A percentile compares a stretch with the other conserved stretches of the same genome.
phyloP scores from a whole-genome alignment of 2,113 vertebrate genomes.

The Catharus bicknelli region DNA sequence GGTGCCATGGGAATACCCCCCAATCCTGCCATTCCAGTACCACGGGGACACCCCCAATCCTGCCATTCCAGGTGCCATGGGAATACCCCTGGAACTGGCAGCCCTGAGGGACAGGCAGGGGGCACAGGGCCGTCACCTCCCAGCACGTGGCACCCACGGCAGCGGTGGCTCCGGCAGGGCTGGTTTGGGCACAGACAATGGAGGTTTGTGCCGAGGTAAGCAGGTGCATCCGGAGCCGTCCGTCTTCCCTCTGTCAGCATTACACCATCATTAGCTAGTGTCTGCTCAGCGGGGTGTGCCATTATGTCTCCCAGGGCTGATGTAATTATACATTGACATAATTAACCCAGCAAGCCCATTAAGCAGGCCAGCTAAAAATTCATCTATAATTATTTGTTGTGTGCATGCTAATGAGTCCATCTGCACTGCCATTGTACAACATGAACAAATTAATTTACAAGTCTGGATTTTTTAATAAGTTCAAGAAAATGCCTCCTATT shows the following conservation, averaged over 20 bases:
- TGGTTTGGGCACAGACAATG: slow-evolving; percentile 43
- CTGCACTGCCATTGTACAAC: slow-evolving; percentile 99
- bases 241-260: slow-evolving; percentile 86
- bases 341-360: slow-evolving; percentile 99
- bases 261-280: slow-evolving; percentile 91
- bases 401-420: slow-evolving; percentile 99
- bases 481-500: slow-evolving; percentile 78
- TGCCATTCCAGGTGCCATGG: rapidly evolving
- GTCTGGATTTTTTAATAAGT: slow-evolving; percentile 88
- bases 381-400: slow-evolving; percentile 99
- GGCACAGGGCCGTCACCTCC: rapidly evolving
- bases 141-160: rapidly evolving
- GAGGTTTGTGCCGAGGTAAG: slow-evolving; percentile 81
- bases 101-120: not conserved
- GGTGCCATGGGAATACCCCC: rapidly evolving
- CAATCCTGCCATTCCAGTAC: rapidly evolving
- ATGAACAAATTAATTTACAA: slow-evolving; percentile 99
- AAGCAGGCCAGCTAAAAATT: slow-evolving; percentile 96
- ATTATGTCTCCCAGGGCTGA: slow-evolving; percentile 96
- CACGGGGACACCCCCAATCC: rapidly evolving
- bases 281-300: slow-evolving; percentile 90
- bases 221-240: slow-evolving; percentile 85
- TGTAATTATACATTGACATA: slow-evolving; percentile 99
- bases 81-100: not conserved
- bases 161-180: not conserved